Evolutionary conservation across 2,797 vertebrate genomes (phyloP), one percentile per base, ranked within the genome.

Genomic region (Pseudochaenichthys georgianus): DNA sequence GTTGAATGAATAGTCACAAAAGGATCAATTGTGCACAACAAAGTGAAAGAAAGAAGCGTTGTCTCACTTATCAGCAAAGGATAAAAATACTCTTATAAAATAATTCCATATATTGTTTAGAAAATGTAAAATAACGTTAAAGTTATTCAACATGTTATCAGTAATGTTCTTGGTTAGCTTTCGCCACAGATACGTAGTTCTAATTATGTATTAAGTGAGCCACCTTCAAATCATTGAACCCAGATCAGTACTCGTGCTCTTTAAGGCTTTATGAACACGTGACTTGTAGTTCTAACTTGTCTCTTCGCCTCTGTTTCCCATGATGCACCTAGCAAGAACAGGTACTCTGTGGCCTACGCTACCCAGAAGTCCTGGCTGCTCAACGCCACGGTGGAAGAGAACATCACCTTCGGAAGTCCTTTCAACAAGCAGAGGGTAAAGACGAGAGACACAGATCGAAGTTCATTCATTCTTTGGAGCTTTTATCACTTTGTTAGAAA

Each of bases 361-460:
- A 94, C 97, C 70, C 98, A 99, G 92, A 99, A 99, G 90, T 98
- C 98, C 0, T 99, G 98, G 98, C 95, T 99, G 81, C 94, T 99
- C 70, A 99, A 99, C 28, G 97, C 98, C 3, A 99, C 98, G 0
- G 97, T 99, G 72, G 98, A 99, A 86, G 98, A 99, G 21, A 99
- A 99, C 92, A 99, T 99, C 78, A 99, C 96, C 9, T 99, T 99
- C 63, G 98, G 98, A 31, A 97, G 96, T 76, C 95, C 97, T 6
- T 99, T 99, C 90, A 98, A 91, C 80, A 99, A 98, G 68, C 98
- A 99, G 82, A 96, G n/a, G 98, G 98, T 93, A 28, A 53, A 41
- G 13, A 9, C 34, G 2, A 9, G 9, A 2, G 10, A 9, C 4
- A 16, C 23, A 63, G 15, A 0, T 31, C 3, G 21, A 16, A 23